phyloP scores from a whole-genome alignment of 1,140 invertebrate genomes.

The Drosophila quadrilineata region DNA sequence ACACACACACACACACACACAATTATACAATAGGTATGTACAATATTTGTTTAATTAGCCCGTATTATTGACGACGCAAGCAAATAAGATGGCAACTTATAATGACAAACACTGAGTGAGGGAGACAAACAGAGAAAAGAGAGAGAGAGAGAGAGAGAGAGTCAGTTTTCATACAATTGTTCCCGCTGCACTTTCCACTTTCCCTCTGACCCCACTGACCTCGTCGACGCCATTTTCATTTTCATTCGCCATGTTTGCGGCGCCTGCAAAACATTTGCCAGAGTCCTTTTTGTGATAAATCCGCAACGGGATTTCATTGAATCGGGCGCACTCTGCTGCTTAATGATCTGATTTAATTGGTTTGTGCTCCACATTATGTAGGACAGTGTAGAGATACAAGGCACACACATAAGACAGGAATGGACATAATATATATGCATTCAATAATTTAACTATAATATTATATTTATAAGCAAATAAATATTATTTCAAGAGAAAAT shows the following conservation, averaged over 20 bases:
- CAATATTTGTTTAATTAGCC: slow-evolving; percentile 75
- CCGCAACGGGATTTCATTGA: slow-evolving; percentile 46
- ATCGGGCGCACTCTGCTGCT: slow-evolving; percentile 8
- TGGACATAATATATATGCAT: too few species aligned
- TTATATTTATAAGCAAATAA: too few species aligned
- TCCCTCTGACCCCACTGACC: slow-evolving; percentile 34
- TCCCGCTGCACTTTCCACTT: slow-evolving; percentile 20
- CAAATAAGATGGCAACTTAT: slow-evolving; percentile 62
- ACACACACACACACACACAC: not conserved
- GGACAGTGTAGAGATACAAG: too few species aligned
- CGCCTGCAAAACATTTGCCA: slow-evolving; percentile 44
- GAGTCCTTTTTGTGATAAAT: slow-evolving; percentile 47
- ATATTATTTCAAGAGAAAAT: too few species aligned
- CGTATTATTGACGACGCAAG: slow-evolving; percentile 69
- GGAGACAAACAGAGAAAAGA: not conserved
- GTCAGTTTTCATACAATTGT: slow-evolving; percentile 34
- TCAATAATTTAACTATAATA: too few species aligned
- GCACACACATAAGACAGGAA: too few species aligned
- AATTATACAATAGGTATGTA: slow-evolving; percentile 8
- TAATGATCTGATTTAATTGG: slow-evolving; percentile 63
- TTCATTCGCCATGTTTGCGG: slow-evolving; percentile 47
- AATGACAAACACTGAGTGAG: slow-evolving; percentile 26
- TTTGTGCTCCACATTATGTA: slow-evolving; percentile 21
- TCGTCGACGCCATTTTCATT: slow-evolving; percentile 35
- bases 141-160: not conserved